Conservation (phyloP, 64 coral and sea anemone genomes). For the Pocillopora verrucosa region DNA sequence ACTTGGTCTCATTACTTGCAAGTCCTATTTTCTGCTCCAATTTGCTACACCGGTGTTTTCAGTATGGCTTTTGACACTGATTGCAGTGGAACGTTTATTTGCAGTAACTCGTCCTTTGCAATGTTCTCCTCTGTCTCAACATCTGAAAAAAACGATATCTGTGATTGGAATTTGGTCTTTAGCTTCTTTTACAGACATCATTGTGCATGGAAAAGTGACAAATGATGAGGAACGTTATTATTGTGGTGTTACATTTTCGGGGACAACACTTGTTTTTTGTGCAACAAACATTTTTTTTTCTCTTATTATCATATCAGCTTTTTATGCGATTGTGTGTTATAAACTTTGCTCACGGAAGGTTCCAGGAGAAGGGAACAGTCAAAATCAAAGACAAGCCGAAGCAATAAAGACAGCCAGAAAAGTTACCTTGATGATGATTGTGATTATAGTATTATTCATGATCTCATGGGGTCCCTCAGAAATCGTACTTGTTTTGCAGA, state of each 20-base stretch:
- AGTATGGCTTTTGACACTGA: not conserved
- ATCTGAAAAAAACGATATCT: not conserved
- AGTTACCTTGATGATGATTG: not conserved
- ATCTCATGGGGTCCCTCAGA: not conserved
- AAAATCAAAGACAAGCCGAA: not conserved
- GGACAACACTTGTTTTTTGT: not conserved
- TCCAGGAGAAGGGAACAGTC: not conserved
- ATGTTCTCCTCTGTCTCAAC: not conserved
- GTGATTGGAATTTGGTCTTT: not conserved
- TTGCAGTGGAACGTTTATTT: not conserved
- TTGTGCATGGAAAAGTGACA: not conserved
- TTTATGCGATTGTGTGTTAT: not conserved
- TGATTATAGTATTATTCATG: not conserved
- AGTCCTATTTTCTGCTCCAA: not conserved
- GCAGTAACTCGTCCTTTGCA: not conserved
- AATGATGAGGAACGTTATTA: not conserved
- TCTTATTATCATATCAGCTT: not conserved
- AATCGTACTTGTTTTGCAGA: not conserved
- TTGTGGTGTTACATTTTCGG: not conserved
- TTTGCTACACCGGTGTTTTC: not conserved
- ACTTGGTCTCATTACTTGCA: not conserved
- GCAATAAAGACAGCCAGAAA: not conserved
- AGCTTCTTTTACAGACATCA: not conserved
- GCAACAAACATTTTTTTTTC: not conserved
- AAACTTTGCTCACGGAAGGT: not conserved